Conservation (phyloP, 1,140 invertebrate species). For the Bombus haemorrhoidalis region DNA sequence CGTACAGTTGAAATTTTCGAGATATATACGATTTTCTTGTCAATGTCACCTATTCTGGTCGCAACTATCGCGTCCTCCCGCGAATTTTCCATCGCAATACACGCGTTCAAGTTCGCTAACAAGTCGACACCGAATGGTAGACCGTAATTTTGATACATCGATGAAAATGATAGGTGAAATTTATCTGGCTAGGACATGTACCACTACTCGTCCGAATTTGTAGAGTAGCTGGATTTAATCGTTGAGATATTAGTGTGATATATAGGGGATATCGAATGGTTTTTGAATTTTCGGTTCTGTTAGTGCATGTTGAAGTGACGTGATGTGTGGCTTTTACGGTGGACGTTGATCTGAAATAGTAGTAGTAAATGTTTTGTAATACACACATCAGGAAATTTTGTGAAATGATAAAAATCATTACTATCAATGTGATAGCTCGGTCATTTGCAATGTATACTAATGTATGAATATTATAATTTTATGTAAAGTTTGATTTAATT, state of each 20-base stretch:
- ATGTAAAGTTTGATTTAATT: too few species aligned
- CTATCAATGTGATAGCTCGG: too few species aligned
- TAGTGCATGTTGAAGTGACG: too few species aligned
- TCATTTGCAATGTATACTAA: too few species aligned
- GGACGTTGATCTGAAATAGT: too few species aligned
- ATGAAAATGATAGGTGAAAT: conserved; percentile 1
- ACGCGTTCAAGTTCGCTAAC: not conserved
- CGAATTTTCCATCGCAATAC: not conserved
- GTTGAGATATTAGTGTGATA: not conserved
- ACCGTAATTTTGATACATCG: not conserved
- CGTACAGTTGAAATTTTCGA: conserved; percentile 1
- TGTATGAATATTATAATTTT: too few species aligned
- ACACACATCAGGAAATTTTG: too few species aligned
- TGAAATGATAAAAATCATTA: too few species aligned
- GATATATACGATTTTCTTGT: not conserved
- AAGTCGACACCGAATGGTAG: not conserved
- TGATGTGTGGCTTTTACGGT: too few species aligned
- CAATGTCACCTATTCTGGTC: not conserved
- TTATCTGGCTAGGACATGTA: not conserved
- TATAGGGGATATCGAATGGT: not conserved
- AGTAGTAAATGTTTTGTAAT: too few species aligned
- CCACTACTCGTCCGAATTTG: not conserved
- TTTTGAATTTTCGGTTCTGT: not conserved
- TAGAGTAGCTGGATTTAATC: not conserved
- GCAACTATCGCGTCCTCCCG: too few species aligned